Base-by-base conservation (phyloP, 2,888 invertebrate genomes). In the Eristalis pertinax region DNA sequence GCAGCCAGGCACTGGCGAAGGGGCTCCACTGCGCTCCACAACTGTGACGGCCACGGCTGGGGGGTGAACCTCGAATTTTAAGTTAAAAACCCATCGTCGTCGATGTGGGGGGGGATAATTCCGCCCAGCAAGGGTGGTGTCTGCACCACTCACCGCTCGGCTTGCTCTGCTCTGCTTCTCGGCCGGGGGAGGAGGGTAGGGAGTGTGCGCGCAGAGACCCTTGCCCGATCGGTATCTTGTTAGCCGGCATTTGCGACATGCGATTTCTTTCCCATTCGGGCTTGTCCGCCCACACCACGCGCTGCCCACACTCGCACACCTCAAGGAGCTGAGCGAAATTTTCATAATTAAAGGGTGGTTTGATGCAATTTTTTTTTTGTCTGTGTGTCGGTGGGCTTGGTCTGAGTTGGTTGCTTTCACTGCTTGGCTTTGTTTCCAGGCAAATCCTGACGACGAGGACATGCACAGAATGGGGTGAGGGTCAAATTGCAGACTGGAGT, bases 241-340 rank as follows among this genome's bases (percentile, higher is more conserved):
- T 74, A 24, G 72, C 72, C 38, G 67, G 79, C 68, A 76, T 84
- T 84, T 79, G 83, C 60, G 73, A 80, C 87, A 80, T 87, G 79
- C 83, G 24, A 80, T 80, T 76, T 76, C 73, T 69, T 84, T 75
- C 64, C 72, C 83, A 84, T 79, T 82, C 24, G 60, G 63, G 15
- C 22, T 32, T 60, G 67, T 11, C 10, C 15, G 2, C 22, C 26
- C 43, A 2, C 60, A 0, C 13, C 38, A 11, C 19, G 1, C 22
- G 26, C 35, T 1, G 4, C 32, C 10, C 32, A 32, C 32, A 32
- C 32, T 32, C 1, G 32, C 32, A 32, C 32, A 32, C 8, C 60
- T 3, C 13, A 22, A 26, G 64, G 65, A 35, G 56, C 50, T 35
- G 67, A 35, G 19, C 56, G 15, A 32, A 26, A 50, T 29, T 41